Percentiles rank a stretch among this genome's conserved stretches.
phyloP scores from a whole-genome alignment of 1,140 invertebrate genomes.

The Agraylea sexmaculata region DNA sequence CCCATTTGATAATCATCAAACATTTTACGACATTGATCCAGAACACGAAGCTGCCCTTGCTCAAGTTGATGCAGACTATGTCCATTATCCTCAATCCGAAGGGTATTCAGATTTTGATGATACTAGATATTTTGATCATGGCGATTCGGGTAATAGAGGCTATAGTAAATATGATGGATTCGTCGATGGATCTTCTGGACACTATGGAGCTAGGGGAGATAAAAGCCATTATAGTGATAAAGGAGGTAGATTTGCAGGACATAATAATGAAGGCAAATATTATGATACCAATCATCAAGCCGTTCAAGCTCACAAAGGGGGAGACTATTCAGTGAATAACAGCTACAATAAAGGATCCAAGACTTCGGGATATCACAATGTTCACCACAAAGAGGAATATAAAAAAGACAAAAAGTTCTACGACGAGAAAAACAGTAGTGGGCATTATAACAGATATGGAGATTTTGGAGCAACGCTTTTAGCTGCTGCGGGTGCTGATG shows the following conservation, averaged over 20 bases:
- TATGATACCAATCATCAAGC: conserved; percentile 29
- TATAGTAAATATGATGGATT: conserved; percentile 32
- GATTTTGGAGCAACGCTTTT: conserved; percentile 37
- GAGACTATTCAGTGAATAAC: conserved; percentile 32
- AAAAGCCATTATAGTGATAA: conserved; percentile 33
- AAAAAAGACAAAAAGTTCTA: conserved; percentile 60
- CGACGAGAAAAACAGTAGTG: conserved; percentile 50
- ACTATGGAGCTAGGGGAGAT: conserved; percentile 31
- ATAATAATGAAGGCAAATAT: conserved; percentile 29
- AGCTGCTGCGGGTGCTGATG: conserved; percentile 33
- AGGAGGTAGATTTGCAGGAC: conserved; percentile 28
- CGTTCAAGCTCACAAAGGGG: conserved; percentile 29
- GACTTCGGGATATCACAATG: conserved; percentile 53
- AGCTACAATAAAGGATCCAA: conserved; percentile 53
- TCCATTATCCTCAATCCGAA: too few relatives aligned
- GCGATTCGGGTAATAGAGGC: conserved; percentile 35
- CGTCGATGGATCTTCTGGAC: conserved; percentile 36
- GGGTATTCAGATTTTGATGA: too few relatives aligned
- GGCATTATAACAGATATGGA: conserved; percentile 46
- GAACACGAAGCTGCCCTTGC: too few relatives aligned
- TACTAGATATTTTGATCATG: too few relatives aligned
- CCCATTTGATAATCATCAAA: too few relatives aligned
- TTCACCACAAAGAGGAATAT: conserved; percentile 61
- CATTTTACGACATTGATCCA: too few relatives aligned
- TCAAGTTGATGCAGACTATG: too few relatives aligned